Evolutionary conservation across 2,888 invertebrate species (phyloP).

Genomic region (Brachyopa scutellaris): DNA sequence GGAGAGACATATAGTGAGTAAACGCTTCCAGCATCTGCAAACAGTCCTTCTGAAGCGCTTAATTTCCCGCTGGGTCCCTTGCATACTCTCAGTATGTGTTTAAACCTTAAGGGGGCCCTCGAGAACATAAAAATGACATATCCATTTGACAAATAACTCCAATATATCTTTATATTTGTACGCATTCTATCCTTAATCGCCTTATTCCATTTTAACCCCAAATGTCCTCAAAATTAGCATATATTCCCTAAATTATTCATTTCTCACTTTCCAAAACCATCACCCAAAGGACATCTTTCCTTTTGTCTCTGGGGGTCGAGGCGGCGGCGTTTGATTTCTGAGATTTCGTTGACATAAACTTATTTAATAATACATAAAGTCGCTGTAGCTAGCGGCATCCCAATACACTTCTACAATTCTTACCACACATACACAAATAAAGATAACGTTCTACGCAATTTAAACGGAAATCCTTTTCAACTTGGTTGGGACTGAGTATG

Average conservation of each 20-base stretch:
- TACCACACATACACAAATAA: neutral
- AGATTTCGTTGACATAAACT: conserved; percentile 39
- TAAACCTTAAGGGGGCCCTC: no score
- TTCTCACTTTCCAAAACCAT: neutral
- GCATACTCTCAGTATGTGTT: no score
- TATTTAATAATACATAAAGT: conserved; percentile 32
- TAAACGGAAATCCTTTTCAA: conserved; percentile 34
- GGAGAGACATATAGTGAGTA: no score
- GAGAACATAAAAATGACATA: no score
- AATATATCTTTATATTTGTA: no score
- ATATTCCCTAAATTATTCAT: conserved; percentile 25
- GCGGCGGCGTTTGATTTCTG: conserved; percentile 29
- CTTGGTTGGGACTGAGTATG: conserved; percentile 14
- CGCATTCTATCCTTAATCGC: no score
- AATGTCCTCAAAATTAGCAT: conserved; percentile 14
- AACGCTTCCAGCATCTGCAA: no score
- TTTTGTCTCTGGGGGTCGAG: neutral
- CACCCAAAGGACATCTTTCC: neutral
- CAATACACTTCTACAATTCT: neutral
- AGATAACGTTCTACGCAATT: conserved; percentile 14
- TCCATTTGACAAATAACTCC: no score
- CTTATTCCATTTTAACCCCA: conserved; percentile 1
- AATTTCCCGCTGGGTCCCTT: no score
- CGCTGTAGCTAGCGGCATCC: conserved; percentile 5
- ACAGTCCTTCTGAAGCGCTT: no score